Evolutionary conservation across 1,140 invertebrate genomes (phyloP).

Genomic region (Anastatus disparis): DNA sequence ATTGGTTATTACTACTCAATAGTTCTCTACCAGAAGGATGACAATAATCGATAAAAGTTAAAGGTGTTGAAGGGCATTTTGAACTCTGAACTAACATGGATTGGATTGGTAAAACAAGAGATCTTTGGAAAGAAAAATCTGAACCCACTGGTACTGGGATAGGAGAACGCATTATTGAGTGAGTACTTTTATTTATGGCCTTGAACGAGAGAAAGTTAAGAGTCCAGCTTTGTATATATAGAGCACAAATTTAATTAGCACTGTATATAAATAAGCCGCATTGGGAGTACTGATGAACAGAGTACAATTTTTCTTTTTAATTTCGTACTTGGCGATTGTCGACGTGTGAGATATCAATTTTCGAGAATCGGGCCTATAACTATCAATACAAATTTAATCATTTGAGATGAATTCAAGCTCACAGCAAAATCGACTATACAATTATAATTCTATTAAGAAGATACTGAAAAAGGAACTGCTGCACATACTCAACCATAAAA

Average conservation of each 20-base stretch:
- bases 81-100: neutral
- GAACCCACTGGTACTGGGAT: neutral
- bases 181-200: too few species aligned
- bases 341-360: neutral
- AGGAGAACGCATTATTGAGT: too few species aligned
- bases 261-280: constrained; percentile 33
- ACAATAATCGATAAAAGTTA: neutral
- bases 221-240: constrained; percentile 7
- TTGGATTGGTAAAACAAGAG: neutral
- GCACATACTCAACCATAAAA: too few species aligned
- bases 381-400: too few species aligned
- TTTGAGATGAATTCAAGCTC: too few species aligned
- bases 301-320: constrained; percentile 50
- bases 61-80: neutral
- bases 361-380: neutral
- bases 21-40: constrained; percentile 29
- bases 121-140: neutral
- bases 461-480: too few species aligned
- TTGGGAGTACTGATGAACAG: constrained; percentile 54
- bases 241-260: neutral
- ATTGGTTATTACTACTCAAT: neutral
- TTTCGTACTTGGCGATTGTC: constrained; percentile 3
- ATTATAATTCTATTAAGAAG: too few species aligned
- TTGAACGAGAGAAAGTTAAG: neutral
- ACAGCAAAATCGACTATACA: too few species aligned